Evolutionary conservation across 2,797 vertebrate species (phyloP).

Genomic region (Dermochelys coriacea): DNA sequence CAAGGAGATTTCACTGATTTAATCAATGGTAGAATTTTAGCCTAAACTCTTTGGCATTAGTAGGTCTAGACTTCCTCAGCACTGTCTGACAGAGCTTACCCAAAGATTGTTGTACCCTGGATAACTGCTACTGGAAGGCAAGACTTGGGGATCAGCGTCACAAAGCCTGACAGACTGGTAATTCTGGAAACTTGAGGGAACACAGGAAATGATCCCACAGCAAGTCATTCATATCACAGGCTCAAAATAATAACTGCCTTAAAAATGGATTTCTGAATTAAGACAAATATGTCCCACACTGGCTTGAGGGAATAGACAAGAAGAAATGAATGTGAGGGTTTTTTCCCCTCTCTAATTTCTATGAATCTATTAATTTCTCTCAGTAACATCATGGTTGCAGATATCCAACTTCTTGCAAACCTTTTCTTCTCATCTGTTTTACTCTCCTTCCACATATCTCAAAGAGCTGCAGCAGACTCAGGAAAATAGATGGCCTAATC

Average conservation of each 20-base stretch:
- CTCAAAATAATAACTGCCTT: neutral
- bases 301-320: neutral
- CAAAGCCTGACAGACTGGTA: neutral
- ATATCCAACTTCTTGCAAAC: neutral
- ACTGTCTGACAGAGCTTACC: too few relatives aligned
- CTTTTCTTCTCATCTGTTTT: neutral
- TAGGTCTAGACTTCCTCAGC: too few relatives aligned
- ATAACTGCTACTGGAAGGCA: accelerated
- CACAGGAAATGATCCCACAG: neutral
- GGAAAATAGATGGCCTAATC: constrained; percentile 9
- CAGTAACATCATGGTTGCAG: neutral
- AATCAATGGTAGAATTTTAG: neutral
- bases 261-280: neutral
- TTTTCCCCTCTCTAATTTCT: constrained; percentile 13
- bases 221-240: neutral
- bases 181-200: neutral
- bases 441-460: neutral
- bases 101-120: neutral
- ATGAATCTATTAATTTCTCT: constrained; percentile 6
- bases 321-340: neutral
- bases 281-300: neutral
- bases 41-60: neutral
- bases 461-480: neutral
- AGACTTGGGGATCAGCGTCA: neutral
- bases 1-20: neutral